Base-by-base conservation (phyloP, 1,140 invertebrate species). In the Pinna nobilis region DNA sequence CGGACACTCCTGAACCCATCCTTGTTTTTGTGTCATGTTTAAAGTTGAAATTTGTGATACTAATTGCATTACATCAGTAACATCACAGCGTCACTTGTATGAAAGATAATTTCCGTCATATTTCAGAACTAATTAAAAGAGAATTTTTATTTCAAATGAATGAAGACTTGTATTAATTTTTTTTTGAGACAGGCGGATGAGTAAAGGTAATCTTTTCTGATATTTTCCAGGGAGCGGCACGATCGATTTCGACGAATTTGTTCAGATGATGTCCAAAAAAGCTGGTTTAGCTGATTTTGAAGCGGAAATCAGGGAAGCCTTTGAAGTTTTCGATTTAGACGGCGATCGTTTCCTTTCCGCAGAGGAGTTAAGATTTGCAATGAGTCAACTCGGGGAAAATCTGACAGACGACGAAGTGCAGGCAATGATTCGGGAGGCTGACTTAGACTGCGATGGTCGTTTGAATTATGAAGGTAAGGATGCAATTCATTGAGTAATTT, bases 291-390 rank as follows among this genome's bases (percentile, higher is more conserved):
- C 67, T 33, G 74, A 76, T 49, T 59, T 51, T 23, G 76, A 78
- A 44, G 67, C 67, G 25, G 97, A 99, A 90, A 98, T 98, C 88
- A 93, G 96, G 90, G 97, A 98, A 91, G 96, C 97, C 75, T 98
- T 99, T 93, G 94, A 97, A 91, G 96, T 98, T 77, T 98, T 98
- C 90, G 96, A 98, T 90, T 98, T 97, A 91, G 96, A 98, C 91
- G 96, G 96, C 84, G 97, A 98, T 90, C 96, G 97, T 85, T 98
- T 76, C 66, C 83, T 85, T 30, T 70, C 67, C 37, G 77, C 76
- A 11, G 68, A 61, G 13, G 84, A 85, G 64, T 67, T 85, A 11
- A 60, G 70, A 60, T 57, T 76, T 81, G 95, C 98, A 13, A 97
- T 99, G 95, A 95, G 94, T 59, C 96, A 96, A 87, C 90, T 97